Evolutionary conservation across 1,140 invertebrate genomes (phyloP), one percentile per base, ranked within the genome.

Genomic region (Temnothorax curvispinosus): DNA sequence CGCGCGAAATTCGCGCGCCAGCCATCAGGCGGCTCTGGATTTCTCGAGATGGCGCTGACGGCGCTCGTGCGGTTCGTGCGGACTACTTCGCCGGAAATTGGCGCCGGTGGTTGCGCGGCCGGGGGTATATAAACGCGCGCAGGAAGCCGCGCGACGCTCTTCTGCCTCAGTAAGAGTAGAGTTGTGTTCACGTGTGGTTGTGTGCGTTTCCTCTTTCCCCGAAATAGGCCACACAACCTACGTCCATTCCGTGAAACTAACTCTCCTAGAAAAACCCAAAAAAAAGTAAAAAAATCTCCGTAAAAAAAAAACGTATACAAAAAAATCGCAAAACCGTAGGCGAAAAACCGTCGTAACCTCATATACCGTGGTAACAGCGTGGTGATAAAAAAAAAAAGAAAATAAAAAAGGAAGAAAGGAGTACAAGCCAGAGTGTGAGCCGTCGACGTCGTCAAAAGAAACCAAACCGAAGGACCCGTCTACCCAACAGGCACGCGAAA

Each of bases 201-300:
- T 96, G 96, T 96, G 75, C 41, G 71, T 35, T 93, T 95, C 94
- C 94, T 94, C 93, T 94, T 94, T 91, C 90, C 89, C 89, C 74
- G 54, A 94, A 96, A 96, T 96, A 97, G 97, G 97, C 97, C 97
- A 97, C 97, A 97, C 97, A 97, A 97, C 97, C 97, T 97, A 97
- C 96, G 95, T 95, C 95, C 96, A 96, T 96, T 97, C 96, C 64
- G 96, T 97, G 96, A 96, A 96, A 96, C 75, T 97, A 97, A 97
- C 96, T 96, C 96, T 96, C 95, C 96, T 96, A 97, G 97, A 97
- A 96, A 96, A 96, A 97, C 97, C 97, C 97, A 96, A 96, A 95
- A 96, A 96, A 95, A 96, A 96, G 93, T 89, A 94, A 92, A 94
- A 94, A 94, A 95, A 67, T 69, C 72, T 78, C 75, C 74, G 58